Evolutionary conservation across 2,888 invertebrate species (phyloP).

Genomic region (Protodeltote pygarga): DNA sequence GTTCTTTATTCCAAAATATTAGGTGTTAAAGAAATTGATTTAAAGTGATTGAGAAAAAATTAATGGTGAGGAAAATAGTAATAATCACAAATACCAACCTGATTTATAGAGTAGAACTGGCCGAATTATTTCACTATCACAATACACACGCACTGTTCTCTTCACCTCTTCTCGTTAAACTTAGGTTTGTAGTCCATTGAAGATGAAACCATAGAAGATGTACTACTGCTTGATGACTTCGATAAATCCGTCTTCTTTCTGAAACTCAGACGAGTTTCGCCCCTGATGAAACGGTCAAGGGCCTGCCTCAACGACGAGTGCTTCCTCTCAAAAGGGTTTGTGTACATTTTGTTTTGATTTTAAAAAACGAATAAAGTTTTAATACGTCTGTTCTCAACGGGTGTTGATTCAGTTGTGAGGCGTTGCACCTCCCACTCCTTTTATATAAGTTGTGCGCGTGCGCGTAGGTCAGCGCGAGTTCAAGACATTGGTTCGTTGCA

Average conservation of each 20-base stretch:
- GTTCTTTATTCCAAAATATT: background rate
- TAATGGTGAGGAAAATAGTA: background rate
- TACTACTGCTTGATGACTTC: slow-evolving; percentile 61
- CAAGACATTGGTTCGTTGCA: slow-evolving; percentile 44
- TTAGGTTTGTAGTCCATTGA: slow-evolving; percentile 62
- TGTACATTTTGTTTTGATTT: slow-evolving; percentile 84
- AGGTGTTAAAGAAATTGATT: background rate
- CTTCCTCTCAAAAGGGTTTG: slow-evolving; percentile 90
- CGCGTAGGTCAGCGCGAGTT: slow-evolving; percentile 65
- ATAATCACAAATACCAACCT: slow-evolving; percentile 66
- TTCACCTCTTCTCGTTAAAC: slow-evolving; percentile 73
- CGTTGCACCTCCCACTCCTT: slow-evolving; percentile 53
- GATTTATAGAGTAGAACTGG: slow-evolving; percentile 55
- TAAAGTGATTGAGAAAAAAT: background rate
- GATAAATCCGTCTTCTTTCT: slow-evolving; percentile 68
- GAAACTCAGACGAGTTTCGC: slow-evolving; percentile 78
- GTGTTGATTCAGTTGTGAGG: slow-evolving; percentile 50
- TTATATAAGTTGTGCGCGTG: slow-evolving; percentile 65
- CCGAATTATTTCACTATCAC: slow-evolving; percentile 68
- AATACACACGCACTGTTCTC: slow-evolving; percentile 56
- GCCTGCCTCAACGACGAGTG: slow-evolving; percentile 89
- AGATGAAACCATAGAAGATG: slow-evolving; percentile 70
- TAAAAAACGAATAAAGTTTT: slow-evolving; percentile 27
- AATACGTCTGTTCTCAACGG: slow-evolving; percentile 61
- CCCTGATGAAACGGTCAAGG: slow-evolving; percentile 87